Conservation (phyloP, 2,113 vertebrate genomes). For the Semnopithecus entellus region DNA sequence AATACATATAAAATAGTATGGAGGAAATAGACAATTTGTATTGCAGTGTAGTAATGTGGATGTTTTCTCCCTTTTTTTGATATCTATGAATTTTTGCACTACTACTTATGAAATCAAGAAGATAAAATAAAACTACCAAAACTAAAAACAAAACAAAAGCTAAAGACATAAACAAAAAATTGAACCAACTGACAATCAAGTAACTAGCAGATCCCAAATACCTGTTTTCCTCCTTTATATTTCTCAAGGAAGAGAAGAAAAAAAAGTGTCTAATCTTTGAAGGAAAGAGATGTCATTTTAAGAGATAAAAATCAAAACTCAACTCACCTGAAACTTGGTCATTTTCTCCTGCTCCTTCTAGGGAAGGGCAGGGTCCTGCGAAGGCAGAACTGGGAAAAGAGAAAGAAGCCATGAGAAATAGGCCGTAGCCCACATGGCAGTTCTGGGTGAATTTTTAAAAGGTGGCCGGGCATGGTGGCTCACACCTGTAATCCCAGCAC, state of each 20-base stretch:
- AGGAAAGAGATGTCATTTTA: background rate
- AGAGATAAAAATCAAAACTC: background rate
- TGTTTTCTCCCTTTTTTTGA: background rate
- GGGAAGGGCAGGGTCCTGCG: background rate
- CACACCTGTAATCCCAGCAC: too few species aligned
- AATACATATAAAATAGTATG: background rate
- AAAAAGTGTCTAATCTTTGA: too few species aligned
- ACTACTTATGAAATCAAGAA: background rate
- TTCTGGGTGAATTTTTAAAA: background rate
- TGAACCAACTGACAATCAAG: background rate
- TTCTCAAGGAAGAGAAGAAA: too few species aligned
- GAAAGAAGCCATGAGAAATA: background rate
- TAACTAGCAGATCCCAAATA: background rate
- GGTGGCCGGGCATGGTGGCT: background rate
- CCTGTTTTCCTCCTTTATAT: background rate
- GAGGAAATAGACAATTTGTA: background rate
- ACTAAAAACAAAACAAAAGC: background rate
- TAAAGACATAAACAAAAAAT: background rate
- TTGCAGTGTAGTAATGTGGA: background rate
- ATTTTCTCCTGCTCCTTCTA: background rate
- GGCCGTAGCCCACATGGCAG: background rate
- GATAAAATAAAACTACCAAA: background rate
- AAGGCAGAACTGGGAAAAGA: background rate
- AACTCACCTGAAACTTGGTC: slow-evolving; percentile 19
- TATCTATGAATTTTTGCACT: background rate